phyloP scores from a whole-genome alignment of 2,888 invertebrate species.

The Sisyra terminalis region DNA sequence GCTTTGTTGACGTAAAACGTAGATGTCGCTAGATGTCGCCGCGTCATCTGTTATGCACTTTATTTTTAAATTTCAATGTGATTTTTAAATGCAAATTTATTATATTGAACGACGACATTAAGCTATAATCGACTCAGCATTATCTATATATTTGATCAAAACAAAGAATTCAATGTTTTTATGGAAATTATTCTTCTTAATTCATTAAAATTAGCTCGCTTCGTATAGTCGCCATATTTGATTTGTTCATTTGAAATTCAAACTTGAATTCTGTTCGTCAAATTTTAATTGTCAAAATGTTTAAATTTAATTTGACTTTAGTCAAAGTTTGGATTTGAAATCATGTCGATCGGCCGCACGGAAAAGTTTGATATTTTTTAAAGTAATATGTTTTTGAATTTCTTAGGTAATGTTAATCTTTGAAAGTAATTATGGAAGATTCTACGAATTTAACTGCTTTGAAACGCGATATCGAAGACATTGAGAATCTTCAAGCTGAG shows the following conservation, averaged over 20 bases:
- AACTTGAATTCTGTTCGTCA: too few relatives aligned
- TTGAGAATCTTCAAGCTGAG: conserved; percentile 22
- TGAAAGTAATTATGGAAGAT: conserved; percentile 18
- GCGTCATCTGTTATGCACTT: conserved; percentile 2
- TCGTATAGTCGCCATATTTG: too few relatives aligned
- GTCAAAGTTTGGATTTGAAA: not conserved
- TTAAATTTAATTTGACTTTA: too few relatives aligned
- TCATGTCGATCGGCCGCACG: not conserved
- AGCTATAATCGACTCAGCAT: too few relatives aligned
- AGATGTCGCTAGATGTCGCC: conserved; percentile 6
- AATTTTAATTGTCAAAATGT: too few relatives aligned
- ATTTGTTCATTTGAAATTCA: too few relatives aligned
- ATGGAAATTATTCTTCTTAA: too few relatives aligned
- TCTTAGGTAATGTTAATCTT: not conserved
- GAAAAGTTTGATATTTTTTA: not conserved
- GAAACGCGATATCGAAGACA: conserved; percentile 20
- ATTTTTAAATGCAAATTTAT: not conserved
- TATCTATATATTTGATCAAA: not conserved
- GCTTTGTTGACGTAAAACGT: not conserved
- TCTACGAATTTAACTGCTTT: conserved; percentile 16
- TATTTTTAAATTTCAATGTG: conserved; percentile 1
- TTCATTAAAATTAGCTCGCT: too few relatives aligned
- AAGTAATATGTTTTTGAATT: not conserved
- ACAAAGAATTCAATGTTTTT: not conserved
- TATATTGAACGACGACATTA: too few relatives aligned